Evolutionary conservation across 2,888 invertebrate species (phyloP).

Genomic region (Alentia gelatinosa): DNA sequence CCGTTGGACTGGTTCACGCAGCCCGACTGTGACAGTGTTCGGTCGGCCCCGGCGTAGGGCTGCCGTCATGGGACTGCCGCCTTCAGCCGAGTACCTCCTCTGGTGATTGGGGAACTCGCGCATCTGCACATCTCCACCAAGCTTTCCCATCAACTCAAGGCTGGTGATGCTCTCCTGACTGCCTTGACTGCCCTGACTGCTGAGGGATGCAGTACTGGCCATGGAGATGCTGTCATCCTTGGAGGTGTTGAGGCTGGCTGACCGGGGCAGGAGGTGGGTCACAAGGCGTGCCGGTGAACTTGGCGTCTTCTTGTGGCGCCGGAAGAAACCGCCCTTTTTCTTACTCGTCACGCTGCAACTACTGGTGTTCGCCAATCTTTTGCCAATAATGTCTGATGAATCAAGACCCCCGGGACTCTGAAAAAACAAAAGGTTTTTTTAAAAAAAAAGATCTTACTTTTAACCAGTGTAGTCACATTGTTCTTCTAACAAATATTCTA

Average conservation of each 20-base stretch:
- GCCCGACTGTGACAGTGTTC: conserved; percentile 72
- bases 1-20: conserved; percentile 58
- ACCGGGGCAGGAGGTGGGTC: neutral
- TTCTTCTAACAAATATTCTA: too few species aligned
- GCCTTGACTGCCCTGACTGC: neutral
- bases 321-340: conserved; percentile 60
- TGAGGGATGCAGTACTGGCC: neutral
- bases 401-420: conserved; percentile 31
- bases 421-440: neutral
- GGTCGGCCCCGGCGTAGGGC: conserved; percentile 70
- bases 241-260: neutral
- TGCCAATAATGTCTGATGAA: conserved; percentile 63
- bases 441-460: too few species aligned
- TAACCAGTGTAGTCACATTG: too few species aligned
- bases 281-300: conserved; percentile 65
- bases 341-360: conserved; percentile 20
- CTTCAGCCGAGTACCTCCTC: conserved; percentile 50
- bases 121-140: neutral
- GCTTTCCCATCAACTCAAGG: conserved; percentile 30
- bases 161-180: conserved; percentile 50
- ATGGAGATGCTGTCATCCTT: neutral
- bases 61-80: neutral
- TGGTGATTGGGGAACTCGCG: neutral
- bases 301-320: conserved; percentile 62
- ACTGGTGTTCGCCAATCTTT: conserved; percentile 66